A percentile compares a stretch with the other conserved stretches of the same genome.
These are phyloP conservation scores for Nothura maculosa DNA, from an alignment of 2,797 vertebrate species.

Conservation along the genomic window DNA sequence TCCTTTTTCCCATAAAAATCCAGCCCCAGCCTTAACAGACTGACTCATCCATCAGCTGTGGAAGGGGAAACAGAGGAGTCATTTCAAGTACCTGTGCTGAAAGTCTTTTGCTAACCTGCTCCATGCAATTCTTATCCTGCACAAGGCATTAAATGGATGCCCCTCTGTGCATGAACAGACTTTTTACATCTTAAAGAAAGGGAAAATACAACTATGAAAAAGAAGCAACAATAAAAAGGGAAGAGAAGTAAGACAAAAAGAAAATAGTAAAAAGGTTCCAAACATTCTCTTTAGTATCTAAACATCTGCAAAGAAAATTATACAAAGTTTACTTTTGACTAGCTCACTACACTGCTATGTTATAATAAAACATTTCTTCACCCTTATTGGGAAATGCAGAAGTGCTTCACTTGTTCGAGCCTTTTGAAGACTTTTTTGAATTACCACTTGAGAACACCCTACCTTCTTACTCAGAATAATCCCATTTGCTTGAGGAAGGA, in stretches of 20 bases:
- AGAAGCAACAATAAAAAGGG: not conserved
- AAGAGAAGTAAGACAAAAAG: not conserved
- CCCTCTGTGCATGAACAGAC: not conserved
- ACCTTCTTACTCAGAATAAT: slow-evolving; percentile 15
- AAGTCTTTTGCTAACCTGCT: not conserved
- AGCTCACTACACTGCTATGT: not conserved
- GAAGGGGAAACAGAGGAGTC: not conserved
- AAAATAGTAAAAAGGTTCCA: not conserved
- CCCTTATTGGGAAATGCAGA: not conserved
- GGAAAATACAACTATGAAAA: not conserved
- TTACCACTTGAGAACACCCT: not conserved
- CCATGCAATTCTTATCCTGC: not conserved
- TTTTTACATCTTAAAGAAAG: not conserved
- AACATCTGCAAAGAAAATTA: not conserved
- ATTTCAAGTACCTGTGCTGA: not conserved
- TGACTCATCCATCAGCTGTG: not conserved
- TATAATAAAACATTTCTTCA: not conserved
- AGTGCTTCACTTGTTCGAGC: not conserved
- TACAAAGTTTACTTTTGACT: not conserved
- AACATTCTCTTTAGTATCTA: not conserved
- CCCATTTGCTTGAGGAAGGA: not conserved
- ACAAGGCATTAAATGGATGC: rapidly evolving
- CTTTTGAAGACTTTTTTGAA: not conserved
- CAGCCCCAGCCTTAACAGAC: not conserved
- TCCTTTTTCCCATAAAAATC: not conserved